phyloP scores from a whole-genome alignment of 2,888 invertebrate species.

The Mythimna loreyi region DNA sequence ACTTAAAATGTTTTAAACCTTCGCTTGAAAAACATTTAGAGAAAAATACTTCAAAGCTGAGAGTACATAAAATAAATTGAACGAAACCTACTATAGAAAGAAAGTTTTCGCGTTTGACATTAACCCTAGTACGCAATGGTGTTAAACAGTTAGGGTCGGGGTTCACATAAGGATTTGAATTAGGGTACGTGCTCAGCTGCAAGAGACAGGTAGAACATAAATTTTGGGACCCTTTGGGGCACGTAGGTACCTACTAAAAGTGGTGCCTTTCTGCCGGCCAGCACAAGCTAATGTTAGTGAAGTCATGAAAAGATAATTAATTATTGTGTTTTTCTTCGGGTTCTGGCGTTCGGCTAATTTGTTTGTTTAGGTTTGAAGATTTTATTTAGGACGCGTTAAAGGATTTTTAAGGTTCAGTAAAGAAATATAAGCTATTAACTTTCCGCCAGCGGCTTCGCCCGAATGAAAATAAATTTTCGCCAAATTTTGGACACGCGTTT shows the following conservation, averaged over 20 bases:
- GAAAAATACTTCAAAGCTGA: slow-evolving; percentile 15
- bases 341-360: slow-evolving; percentile 6
- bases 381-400: slow-evolving; percentile 5
- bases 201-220: slow-evolving; percentile 84
- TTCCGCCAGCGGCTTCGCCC: too few species aligned
- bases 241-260: slow-evolving; percentile 82
- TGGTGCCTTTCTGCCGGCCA: slow-evolving; percentile 74
- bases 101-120: slow-evolving; percentile 64
- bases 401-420: not conserved
- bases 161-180: slow-evolving; percentile 78
- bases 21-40: slow-evolving; percentile 18
- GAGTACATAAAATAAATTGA: slow-evolving; percentile 41
- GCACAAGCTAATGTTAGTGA: slow-evolving; percentile 66
- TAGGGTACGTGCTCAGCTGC: slow-evolving; percentile 80
- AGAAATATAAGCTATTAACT: too few species aligned
- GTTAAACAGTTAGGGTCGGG: slow-evolving; percentile 77
- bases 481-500: too few species aligned
- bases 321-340: slow-evolving; percentile 55
- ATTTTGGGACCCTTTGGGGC: slow-evolving; percentile 81
- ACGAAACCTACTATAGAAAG: slow-evolving; percentile 21
- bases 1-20: slow-evolving; percentile 9
- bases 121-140: slow-evolving; percentile 77
- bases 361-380: slow-evolving; percentile 11
- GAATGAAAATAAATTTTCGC: too few species aligned
- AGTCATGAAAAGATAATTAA: slow-evolving; percentile 70